Base-by-base conservation (phyloP, 2,113 vertebrate species). In the Columba janthina region DNA sequence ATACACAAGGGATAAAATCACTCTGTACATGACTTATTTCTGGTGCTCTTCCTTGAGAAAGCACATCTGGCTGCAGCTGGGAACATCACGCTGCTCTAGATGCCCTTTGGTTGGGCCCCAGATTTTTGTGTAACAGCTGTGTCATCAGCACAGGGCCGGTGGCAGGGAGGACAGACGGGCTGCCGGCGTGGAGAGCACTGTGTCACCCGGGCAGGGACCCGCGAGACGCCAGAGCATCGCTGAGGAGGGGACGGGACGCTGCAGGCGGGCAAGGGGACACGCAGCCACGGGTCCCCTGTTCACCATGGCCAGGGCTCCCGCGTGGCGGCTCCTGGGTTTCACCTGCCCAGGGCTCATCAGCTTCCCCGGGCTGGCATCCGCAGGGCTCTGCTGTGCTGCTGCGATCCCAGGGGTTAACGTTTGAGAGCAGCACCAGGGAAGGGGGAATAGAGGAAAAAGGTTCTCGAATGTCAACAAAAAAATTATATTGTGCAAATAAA, bases 401-500 rank as follows among this genome's bases (percentile, higher is more conserved):
- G 40, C 0, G 0, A 76, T 65, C 70, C 44, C 38, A 15, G 64
- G 66, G 51, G 54, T 75, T 91, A 61, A 80, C 2, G 0, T 61
- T 91, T 89, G 14, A 51, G 42, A 74, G 75, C 57, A 67, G 4
- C 42, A 26, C 8, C 29, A 73, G 65, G 25, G 16, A 50, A 80
- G 29, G 32, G 56, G 70, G 22, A 58, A 64, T 8, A 51, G 58
- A 94, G 85, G 85, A 88, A 93, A 84, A 90, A 77, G 42, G 66
- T 93, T 95, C 88, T 96, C 2, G 6, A 88, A 77, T n/a, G 74
- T 92, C 95, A 94, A 95, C 93, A 93, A 85, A 93, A 91, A 82
- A 82, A 80, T 65, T 54, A 74, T 85, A 74, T 87, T 83, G 76
- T 64, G 66, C 83, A 96, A 97, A 96, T 67, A 96, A 96, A 96